Evolutionary conservation across 2,888 invertebrate species (phyloP).

Genomic region (Tetramorium bicarinatum): DNA sequence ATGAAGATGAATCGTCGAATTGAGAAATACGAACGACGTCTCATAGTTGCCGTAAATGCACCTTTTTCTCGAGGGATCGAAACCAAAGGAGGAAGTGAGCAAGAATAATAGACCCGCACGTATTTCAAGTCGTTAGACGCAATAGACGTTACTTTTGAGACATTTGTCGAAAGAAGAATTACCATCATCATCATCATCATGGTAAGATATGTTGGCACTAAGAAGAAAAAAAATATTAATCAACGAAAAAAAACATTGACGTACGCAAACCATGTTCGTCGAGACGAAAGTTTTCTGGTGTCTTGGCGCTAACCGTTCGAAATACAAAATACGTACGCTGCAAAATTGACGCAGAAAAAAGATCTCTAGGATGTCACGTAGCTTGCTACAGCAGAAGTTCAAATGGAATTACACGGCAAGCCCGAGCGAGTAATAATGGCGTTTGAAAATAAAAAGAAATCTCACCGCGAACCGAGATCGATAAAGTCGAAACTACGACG

Average conservation of each 20-base stretch:
- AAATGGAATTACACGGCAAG: slow-evolving; percentile 52
- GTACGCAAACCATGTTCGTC: slow-evolving; percentile 24
- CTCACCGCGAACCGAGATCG: slow-evolving; percentile 29
- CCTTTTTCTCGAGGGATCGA: slow-evolving; percentile 11
- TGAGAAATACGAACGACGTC: neutral
- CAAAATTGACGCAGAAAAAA: slow-evolving; percentile 45
- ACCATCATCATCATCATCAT: neutral
- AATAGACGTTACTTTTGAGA: neutral
- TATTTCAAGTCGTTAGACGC: slow-evolving; percentile 12
- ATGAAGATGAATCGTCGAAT: neutral
- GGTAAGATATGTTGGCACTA: neutral
- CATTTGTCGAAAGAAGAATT: slow-evolving; percentile 10
- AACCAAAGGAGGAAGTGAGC: neutral
- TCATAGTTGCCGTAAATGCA: slow-evolving; percentile 8
- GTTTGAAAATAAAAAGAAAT: slow-evolving; percentile 52
- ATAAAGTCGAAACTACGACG: slow-evolving; percentile 47
- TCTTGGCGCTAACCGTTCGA: slow-evolving; percentile 19
- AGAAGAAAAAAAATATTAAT: slow-evolving; percentile 5
- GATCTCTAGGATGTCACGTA: slow-evolving; percentile 52
- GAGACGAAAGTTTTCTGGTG: neutral
- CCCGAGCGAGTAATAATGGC: slow-evolving; percentile 49
- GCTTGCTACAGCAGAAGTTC: slow-evolving; percentile 45
- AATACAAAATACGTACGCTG: slow-evolving; percentile 27
- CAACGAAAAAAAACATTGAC: neutral
- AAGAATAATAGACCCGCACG: slow-evolving; percentile 8